Evolutionary conservation across 2,888 invertebrate species (phyloP).

Genomic region (Lissonota sp.): DNA sequence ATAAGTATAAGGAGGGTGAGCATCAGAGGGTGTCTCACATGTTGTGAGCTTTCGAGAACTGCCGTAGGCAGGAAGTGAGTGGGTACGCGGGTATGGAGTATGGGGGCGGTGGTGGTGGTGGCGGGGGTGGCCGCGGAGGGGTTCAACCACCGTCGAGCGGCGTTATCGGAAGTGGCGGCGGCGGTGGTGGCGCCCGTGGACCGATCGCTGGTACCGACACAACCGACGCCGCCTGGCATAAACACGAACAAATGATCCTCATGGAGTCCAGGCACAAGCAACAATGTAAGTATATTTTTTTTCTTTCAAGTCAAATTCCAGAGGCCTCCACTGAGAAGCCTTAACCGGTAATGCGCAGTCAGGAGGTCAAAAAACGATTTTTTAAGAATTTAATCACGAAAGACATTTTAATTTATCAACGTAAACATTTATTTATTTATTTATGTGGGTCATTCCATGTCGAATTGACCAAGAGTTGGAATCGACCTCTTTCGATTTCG

Average conservation of each 20-base stretch:
- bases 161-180: conserved; percentile 14
- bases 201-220: conserved; percentile 81
- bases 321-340: no score
- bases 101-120: conserved; percentile 74
- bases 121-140: conserved; percentile 72
- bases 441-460: no score
- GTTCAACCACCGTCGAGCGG: conserved; percentile 81
- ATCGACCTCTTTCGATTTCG: no score
- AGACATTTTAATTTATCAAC: no score
- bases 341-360: no score
- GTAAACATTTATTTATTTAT: no score
- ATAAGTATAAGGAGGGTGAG: conserved; percentile 58
- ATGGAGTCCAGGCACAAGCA: conserved; percentile 83
- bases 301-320: no score
- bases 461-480: no score
- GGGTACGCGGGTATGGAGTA: conserved; percentile 82
- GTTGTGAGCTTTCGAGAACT: conserved; percentile 82
- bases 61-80: conserved; percentile 76
- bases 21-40: conserved; percentile 75
- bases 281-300: conserved; percentile 76
- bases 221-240: conserved; percentile 83
- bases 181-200: conserved; percentile 72
- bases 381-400: not conserved
- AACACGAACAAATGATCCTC: conserved; percentile 83
- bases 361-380: not conserved